Conservation (phyloP, 92 coral and sea anemone genomes). For the Parazoanthus swiftii region DNA sequence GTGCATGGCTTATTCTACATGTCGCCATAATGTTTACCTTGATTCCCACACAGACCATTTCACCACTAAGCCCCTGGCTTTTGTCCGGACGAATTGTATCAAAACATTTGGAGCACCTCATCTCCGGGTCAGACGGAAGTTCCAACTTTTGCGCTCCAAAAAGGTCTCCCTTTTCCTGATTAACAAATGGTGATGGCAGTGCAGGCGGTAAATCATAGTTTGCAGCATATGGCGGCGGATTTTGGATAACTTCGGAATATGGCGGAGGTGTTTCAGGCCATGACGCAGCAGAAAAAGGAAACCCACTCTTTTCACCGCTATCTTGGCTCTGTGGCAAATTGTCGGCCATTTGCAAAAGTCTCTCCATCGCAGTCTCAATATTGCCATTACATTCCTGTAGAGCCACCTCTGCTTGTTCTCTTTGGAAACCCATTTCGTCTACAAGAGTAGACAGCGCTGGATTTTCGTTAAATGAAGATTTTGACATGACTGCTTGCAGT, state of each 20-base stretch:
- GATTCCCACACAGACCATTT: constrained; percentile 78
- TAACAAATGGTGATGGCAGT: constrained; percentile 65
- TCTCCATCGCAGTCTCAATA: constrained; percentile 54
- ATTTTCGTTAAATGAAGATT: constrained; percentile 31
- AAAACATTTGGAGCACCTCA: constrained; percentile 90
- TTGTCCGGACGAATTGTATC: constrained; percentile 84
- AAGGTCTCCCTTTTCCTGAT: constrained; percentile 66
- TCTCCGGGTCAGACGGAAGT: constrained; percentile 60
- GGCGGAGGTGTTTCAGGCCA: constrained; percentile 82
- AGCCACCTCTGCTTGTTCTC: constrained; percentile 61
- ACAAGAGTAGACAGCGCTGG: constrained; percentile 52
- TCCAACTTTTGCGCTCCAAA: constrained; percentile 54
- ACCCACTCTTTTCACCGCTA: constrained; percentile 42
- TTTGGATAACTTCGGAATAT: constrained; percentile 59
- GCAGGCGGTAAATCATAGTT: constrained; percentile 46
- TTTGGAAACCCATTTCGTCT: constrained; percentile 59
- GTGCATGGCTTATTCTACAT: neutral
- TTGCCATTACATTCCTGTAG: constrained; percentile 69
- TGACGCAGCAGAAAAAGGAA: constrained; percentile 9
- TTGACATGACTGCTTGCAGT: constrained; percentile 52
- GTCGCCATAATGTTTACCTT: constrained; percentile 54
- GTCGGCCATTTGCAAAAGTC: constrained; percentile 38
- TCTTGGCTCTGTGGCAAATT: neutral
- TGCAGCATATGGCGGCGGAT: constrained; percentile 46
- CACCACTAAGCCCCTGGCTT: constrained; percentile 83